phyloP scores from a whole-genome alignment of 1,140 invertebrate genomes.

The Temnothorax nylanderi region DNA sequence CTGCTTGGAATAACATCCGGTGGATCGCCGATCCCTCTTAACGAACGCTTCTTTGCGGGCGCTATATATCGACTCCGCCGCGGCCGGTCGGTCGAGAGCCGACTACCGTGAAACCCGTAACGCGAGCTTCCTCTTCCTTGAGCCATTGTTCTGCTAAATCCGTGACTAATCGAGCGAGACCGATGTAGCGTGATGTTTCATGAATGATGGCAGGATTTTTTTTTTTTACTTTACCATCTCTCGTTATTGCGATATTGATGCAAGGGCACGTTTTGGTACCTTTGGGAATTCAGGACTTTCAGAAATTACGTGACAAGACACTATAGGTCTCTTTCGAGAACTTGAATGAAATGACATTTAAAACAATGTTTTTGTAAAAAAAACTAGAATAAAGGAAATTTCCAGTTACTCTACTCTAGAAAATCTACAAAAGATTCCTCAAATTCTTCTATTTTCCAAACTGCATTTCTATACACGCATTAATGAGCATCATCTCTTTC shows the following conservation, averaged over 20 bases:
- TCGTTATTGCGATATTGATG: slow-evolving; percentile 24
- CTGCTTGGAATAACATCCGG: slow-evolving; percentile 53
- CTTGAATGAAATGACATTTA: background rate
- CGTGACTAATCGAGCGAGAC: slow-evolving; percentile 70
- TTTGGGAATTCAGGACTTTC: background rate
- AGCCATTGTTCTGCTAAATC: slow-evolving; percentile 66
- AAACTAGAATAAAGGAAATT: background rate
- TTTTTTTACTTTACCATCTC: slow-evolving; percentile 11
- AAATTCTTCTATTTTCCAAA: background rate
- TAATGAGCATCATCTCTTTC: background rate
- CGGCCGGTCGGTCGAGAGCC: slow-evolving; percentile 22
- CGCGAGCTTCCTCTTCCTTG: slow-evolving; percentile 71
- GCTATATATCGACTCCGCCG: slow-evolving; percentile 26
- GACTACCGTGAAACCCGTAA: slow-evolving; percentile 72
- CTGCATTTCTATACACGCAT: background rate
- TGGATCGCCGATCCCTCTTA: slow-evolving; percentile 36
- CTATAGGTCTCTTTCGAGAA: background rate
- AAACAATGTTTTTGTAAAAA: background rate
- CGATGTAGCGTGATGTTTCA: slow-evolving; percentile 51
- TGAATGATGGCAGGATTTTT: slow-evolving; percentile 51
- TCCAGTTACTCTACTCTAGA: background rate
- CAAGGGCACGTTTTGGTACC: background rate
- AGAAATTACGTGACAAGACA: background rate
- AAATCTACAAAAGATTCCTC: background rate
- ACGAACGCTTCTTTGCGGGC: slow-evolving; percentile 32